These are phyloP conservation scores for Microtus pennsylvanicus DNA, from an alignment of 2,113 vertebrate genomes.

Conservation along the genomic window DNA sequence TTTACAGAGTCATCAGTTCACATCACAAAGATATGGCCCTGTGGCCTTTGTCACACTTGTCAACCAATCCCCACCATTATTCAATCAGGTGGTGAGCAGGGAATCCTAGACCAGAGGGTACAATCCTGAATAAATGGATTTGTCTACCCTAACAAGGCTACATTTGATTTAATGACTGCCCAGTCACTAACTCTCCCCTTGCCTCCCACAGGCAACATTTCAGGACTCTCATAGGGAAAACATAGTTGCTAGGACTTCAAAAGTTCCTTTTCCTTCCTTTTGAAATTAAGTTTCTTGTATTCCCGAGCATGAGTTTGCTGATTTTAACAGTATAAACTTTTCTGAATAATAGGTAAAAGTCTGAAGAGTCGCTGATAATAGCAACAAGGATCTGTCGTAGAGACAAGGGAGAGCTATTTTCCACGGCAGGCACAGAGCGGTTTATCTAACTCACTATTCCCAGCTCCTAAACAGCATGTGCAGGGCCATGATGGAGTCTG, in stretches of 20 bases:
- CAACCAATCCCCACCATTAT: conserved; percentile 31
- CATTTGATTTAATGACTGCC: not conserved
- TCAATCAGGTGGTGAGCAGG: conserved; percentile 4
- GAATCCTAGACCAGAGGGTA: not conserved
- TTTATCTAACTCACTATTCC: not conserved
- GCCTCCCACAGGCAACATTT: conserved; percentile 16
- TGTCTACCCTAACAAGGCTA: conserved; percentile 23
- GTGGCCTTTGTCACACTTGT: conserved; percentile 54
- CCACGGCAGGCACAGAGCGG: not conserved
- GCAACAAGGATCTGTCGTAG: not conserved
- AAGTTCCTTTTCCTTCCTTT: conserved; percentile 9
- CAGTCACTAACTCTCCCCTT: not conserved
- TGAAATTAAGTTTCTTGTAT: conserved; percentile 40
- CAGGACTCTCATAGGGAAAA: conserved; percentile 34
- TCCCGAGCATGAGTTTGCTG: not conserved
- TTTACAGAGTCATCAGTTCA: conserved; percentile 55
- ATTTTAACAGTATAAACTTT: conserved; percentile 29
- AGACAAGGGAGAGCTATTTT: not conserved
- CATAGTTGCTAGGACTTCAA: not conserved
- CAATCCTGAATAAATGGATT: conserved; percentile 21
- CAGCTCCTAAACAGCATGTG: not conserved
- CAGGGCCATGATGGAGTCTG: not conserved
- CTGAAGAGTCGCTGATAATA: not conserved
- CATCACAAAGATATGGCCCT: conserved; percentile 45
- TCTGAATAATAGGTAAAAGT: not conserved